Evolutionary conservation across 2,888 invertebrate species (phyloP), one percentile per base, ranked within the genome.

Genomic region (Dolichopus griseipennis): DNA sequence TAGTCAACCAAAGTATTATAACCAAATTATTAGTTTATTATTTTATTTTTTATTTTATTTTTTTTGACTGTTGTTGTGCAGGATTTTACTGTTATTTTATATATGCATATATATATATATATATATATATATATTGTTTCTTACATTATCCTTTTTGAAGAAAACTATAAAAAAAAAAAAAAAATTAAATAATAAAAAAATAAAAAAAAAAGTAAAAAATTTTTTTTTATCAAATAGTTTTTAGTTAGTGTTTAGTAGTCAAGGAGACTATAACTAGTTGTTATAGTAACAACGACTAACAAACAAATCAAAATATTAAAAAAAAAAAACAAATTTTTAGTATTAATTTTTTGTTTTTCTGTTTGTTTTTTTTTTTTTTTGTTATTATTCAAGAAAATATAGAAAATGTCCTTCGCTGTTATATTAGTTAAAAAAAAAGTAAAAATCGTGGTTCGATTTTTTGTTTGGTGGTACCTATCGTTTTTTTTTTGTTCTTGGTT

Each of bases 181-280:
- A 52, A 3, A 52, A 52, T 52, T 12, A 52, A 52, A 52, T 2
- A 52, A 52, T 15, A 52, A 18, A 52, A 52, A 52, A 52, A 15
- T 18, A 52, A 1, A 52, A 52, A 43, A 43, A 9, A 15, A 43
- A 43, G 10, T 10, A 43, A 15, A 43, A 15, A 43, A 43, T 10
- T 10, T n/a, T n/a, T 12, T 52, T 72, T 73, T 75, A 74, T 75
- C 78, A 81, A 80, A 79, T 79, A 79, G 78, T 79, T 78, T 79
- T 79, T 76, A 78, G 81, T 81, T 81, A 80, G 81, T 81, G 79
- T 77, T 73, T 77, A 78, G 81, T 81, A 77, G 81, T 75, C 80
- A 81, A 80, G 81, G 81, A 81, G 81, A 81, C 81, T 52, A 52
- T 12, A 52, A 52, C 18, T 12, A 52, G 52, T 52, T 18, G 52